A percentile compares a stretch with the other conserved stretches of the same genome.
Conservation (phyloP, 1,140 invertebrate genomes). For the Heliothis virescens region DNA sequence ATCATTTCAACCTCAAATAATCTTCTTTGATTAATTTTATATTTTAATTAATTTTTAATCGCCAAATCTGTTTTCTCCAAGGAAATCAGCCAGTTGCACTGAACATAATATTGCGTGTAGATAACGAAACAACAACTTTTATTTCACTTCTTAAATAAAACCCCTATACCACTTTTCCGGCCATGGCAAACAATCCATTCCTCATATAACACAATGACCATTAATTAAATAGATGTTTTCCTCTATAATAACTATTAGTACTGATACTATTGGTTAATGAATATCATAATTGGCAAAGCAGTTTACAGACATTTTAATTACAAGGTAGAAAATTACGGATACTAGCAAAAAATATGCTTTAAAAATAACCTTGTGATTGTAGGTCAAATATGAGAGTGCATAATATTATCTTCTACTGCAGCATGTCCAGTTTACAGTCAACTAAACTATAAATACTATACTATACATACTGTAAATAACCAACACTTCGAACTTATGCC, state of each 20-base stretch:
- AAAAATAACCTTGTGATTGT: neutral
- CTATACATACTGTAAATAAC: neutral
- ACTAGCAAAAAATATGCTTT: neutral
- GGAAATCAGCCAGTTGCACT: too few species aligned
- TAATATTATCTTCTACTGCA: neutral
- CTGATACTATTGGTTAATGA: neutral
- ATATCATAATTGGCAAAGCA: conserved; percentile 5
- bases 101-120: too few species aligned
- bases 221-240: neutral
- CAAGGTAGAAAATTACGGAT: conserved; percentile 5
- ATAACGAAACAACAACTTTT: too few species aligned
- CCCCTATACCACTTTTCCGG: too few species aligned
- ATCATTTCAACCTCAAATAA: too few species aligned
- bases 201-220: neutral
- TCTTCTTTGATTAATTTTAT: too few species aligned
- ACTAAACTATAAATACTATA: too few species aligned
- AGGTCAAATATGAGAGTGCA: neutral
- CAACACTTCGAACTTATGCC: conserved; percentile 13
- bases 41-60: too few species aligned
- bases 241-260: neutral
- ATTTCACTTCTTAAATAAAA: too few species aligned
- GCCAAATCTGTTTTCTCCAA: too few species aligned
- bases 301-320: conserved; percentile 11
- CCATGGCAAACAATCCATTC: too few species aligned
- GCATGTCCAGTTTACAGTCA: too few species aligned